phyloP scores from a whole-genome alignment of 2,797 vertebrate genomes.

The Nannoperca obscura region DNA sequence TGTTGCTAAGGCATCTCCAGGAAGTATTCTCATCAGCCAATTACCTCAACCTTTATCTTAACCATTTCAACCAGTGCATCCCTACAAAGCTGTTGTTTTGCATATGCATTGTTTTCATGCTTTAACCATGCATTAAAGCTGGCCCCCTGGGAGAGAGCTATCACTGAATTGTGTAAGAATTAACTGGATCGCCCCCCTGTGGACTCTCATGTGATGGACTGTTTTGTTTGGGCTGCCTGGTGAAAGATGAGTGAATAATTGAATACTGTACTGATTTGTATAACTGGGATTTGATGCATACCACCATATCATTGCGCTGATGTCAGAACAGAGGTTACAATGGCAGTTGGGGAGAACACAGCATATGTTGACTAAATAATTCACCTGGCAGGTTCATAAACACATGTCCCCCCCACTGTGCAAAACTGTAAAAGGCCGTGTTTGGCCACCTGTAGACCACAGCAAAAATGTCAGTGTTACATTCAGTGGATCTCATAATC shows the following conservation, averaged over 20 bases:
- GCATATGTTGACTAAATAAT: conserved; percentile 60
- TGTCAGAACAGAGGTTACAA: conserved; percentile 43
- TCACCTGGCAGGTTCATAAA: conserved; percentile 25
- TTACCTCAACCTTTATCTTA: conserved; percentile 35
- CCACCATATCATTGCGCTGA: conserved; percentile 18
- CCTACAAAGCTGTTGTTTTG: conserved; percentile 25
- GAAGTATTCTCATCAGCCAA: conserved; percentile 49
- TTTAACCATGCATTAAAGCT: conserved; percentile 40
- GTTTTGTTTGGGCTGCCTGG: conserved; percentile 22
- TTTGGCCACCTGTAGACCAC: conserved; percentile 3
- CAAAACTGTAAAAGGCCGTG: background rate
- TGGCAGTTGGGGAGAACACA: conserved; percentile 27
- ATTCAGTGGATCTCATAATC: background rate
- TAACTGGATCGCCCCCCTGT: conserved; percentile 27
- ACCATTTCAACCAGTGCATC: conserved; percentile 8
- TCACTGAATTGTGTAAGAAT: conserved; percentile 38
- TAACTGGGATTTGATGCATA: conserved; percentile 31
- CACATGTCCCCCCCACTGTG: conserved; percentile 29
- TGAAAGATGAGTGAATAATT: conserved; percentile 70
- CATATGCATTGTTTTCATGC: conserved; percentile 14
- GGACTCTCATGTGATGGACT: conserved; percentile 49
- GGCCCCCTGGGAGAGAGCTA: conserved; percentile 6
- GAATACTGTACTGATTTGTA: conserved; percentile 39
- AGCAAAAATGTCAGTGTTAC: background rate
- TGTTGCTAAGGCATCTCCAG: conserved; percentile 61